Base-by-base conservation (phyloP, 1,140 invertebrate genomes). In the Parasteatoda tepidariorum region DNA sequence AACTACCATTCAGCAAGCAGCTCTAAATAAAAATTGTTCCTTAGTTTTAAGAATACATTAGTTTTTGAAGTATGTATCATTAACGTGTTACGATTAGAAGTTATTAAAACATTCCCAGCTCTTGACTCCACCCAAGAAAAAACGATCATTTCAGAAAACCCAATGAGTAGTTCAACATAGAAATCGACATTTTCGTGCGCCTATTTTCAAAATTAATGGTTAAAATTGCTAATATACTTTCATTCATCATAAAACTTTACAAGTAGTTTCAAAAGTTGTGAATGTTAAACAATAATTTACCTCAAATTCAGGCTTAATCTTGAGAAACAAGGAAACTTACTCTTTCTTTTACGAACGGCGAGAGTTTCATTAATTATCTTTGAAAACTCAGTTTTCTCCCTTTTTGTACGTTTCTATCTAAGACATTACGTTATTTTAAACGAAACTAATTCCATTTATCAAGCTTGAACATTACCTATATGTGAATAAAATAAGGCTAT, bases 281-380 rank as follows among this genome's bases (percentile, higher is more conserved):
- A 34, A 38, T 68, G 34, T 68, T 13, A 5, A 15, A 38, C 68
- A 71, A 55, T 71, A 71, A 71, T 71, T 71, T 57, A 71, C n/a
- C 68, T 18, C 2, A 30, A 57, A 71, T 55, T 18, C 68, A 31
- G 28, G 68, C 68, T 11, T 71, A 71, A 71, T 71, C 68, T 18
- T 4, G 7, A 71, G 48, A 71, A 71, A 26, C 30, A 71, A 48
- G 68, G 55, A 55, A 55, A 55, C 18, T 48, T 18, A 71, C 48
- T 71, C 68, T 71, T 71, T 71, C 68, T 55, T 71, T 71, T 71
- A 48, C 48, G 55, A 71, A 71, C 55, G 68, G 55, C 41, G 9
- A 11, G 22, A 33, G 26, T 57, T 71, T 31, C 68, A 71, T 71
- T 71, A 71, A 71, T 71, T 71, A 55, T 71, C 13, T 7, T 11